Evolutionary conservation across 2,113 vertebrate species (phyloP), one percentile per base, ranked within the genome.

Genomic region (Corynorhinus townsendii): DNA sequence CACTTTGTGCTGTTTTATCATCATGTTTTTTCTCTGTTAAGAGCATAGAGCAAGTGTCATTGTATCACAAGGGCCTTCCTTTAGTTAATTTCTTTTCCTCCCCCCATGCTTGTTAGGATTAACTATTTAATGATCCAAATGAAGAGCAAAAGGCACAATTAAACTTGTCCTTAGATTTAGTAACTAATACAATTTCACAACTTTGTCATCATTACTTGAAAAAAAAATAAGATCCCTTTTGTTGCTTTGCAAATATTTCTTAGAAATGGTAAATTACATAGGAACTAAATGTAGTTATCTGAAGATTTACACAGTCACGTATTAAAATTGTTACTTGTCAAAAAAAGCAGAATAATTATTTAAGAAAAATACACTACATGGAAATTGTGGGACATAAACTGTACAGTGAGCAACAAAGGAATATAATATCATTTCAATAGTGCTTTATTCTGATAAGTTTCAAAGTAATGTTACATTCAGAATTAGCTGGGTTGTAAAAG

Each of bases 1-100:
- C 98, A 99, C 99, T 99, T 99, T 99, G 99, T 99, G 99, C 98
- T 99, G 99, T 99, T 99, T 99, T 99, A 99, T 99, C 99, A 99
- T 98, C 98, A 71, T 98, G 97, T 98, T 98, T 98, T 96, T 95
- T 98, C 98, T 98, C 98, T 98, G 98, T 98, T 98, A 98, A 98
- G 98, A 99, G 98, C 98, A 98, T 97, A 98, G 99, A 99, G 99
- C 99, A 99, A 99, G 99, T 99, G 99, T 99, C 99, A 99, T 99
- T 99, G 99, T 99, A 99, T 99, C 99, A 99, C 98, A 99, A 99
- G 98, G 98, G 99, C 98, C 98, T 98, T 99, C 99, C 98, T 98
- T 99, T 98, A 99, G 98, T 99, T 99, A 98, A 99, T 99, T 99
- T 99, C 98, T 99, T 99, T 98, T 97, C 96, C 89, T 76, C 68